A percentile compares a stretch with the other conserved stretches of the same genome.
Conservation (phyloP, 2,888 invertebrate species). For the Polydesmus complanatus region DNA sequence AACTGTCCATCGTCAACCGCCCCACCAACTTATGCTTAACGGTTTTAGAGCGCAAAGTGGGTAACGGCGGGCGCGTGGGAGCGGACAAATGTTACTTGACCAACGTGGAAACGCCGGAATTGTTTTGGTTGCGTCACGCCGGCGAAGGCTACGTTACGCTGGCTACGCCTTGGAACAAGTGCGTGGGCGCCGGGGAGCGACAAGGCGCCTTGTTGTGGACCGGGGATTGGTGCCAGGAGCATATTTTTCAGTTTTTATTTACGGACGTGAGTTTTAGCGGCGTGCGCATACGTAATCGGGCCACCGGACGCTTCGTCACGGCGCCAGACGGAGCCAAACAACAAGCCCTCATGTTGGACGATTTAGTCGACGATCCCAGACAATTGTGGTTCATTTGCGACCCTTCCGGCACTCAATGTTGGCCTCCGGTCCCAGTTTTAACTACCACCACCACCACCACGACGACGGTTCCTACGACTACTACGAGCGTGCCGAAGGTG, state of each 20-base stretch:
- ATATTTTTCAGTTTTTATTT: background rate
- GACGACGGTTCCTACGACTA: too few relatives aligned
- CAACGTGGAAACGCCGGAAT: conserved; percentile 11
- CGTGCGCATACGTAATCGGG: background rate
- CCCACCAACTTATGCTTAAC: background rate
- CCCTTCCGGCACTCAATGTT: conserved; percentile 1
- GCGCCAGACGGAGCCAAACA: background rate
- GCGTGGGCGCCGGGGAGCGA: conserved; percentile 2
- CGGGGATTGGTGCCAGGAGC: conserved; percentile 6
- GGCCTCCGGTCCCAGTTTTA: background rate
- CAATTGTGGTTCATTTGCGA: conserved; percentile 7
- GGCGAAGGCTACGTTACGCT: conserved; percentile 6
- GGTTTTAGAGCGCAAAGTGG: background rate
- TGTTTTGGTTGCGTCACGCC: conserved; percentile 3
- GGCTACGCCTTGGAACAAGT: conserved; percentile 3
- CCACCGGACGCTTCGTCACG: background rate
- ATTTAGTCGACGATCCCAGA: background rate
- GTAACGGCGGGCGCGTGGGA: conserved; percentile 8
- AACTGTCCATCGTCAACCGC: conserved; percentile 6
- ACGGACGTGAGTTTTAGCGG: background rate
- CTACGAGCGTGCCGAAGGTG: too few relatives aligned
- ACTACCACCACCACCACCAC: too few relatives aligned
- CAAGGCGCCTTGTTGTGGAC: conserved; percentile 6
- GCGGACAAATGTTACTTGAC: conserved; percentile 5
- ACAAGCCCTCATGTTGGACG: background rate